phyloP scores from a whole-genome alignment of 2,888 invertebrate species.

The Rambutsinella grinnellia region DNA sequence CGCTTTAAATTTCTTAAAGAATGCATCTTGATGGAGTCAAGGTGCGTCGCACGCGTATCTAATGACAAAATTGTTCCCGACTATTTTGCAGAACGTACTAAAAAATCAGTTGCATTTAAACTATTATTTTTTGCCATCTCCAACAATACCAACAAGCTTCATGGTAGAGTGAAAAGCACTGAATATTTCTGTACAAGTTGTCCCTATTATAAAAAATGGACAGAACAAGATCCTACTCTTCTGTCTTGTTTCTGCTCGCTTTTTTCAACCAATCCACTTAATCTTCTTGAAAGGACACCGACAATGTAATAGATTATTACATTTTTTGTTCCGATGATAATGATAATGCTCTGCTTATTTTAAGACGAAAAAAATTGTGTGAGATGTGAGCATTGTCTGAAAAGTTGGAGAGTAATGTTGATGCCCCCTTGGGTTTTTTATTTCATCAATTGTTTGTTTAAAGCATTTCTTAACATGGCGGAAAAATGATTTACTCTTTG shows the following conservation, averaged over 20 bases:
- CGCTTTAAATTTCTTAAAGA: not conserved
- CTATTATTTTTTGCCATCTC: too few species aligned
- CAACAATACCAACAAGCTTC: too few species aligned
- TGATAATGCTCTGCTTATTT: not conserved
- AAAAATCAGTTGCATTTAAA: too few species aligned
- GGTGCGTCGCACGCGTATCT: slow-evolving; percentile 63
- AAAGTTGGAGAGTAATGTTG: not conserved
- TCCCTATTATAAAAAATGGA: too few species aligned
- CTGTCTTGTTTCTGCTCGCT: slow-evolving; percentile 27
- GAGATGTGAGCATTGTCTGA: not conserved
- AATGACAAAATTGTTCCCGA: slow-evolving; percentile 64
- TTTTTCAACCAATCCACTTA: slow-evolving; percentile 37
- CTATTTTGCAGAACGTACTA: too few species aligned
- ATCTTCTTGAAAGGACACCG: slow-evolving; percentile 43
- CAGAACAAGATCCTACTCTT: too few species aligned
- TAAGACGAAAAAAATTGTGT: too few species aligned
- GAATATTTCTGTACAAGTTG: too few species aligned
- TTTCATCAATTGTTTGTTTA: slow-evolving; percentile 43
- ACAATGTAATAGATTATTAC: slow-evolving; percentile 32
- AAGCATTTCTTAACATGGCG: slow-evolving; percentile 21
- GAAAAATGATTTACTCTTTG: slow-evolving; percentile 47
- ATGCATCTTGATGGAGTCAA: slow-evolving; percentile 53
- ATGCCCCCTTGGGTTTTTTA: slow-evolving; percentile 43
- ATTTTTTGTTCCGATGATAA: slow-evolving; percentile 11
- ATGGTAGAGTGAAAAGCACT: too few species aligned